These are phyloP conservation scores for Oreochromis spilurus DNA, from an alignment of 2,113 vertebrate species.

Conservation along the genomic window DNA sequence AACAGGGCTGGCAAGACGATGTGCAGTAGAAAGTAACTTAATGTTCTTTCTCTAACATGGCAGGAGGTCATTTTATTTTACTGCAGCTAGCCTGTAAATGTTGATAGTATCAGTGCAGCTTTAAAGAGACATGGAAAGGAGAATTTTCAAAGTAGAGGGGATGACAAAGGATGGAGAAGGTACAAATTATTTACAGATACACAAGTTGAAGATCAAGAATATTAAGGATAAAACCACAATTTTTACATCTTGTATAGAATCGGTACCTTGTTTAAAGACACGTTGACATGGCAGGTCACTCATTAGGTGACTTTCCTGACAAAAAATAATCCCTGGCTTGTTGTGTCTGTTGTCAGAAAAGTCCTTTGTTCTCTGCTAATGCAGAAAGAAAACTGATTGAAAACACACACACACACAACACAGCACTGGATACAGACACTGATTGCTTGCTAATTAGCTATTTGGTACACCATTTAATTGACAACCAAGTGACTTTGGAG, in stretches of 20 bases:
- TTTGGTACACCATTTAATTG: constrained; percentile 40
- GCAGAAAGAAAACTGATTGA: not conserved
- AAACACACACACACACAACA: not conserved
- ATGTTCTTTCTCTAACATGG: not conserved
- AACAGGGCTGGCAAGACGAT: not conserved
- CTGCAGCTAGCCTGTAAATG: not conserved
- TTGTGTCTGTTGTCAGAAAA: not conserved
- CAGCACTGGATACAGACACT: not conserved
- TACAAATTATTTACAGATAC: not conserved
- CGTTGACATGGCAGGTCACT: not conserved
- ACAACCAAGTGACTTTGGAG: constrained; percentile 24
- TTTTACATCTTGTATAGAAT: not conserved
- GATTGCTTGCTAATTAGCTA: constrained; percentile 38
- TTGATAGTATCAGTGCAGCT: not conserved
- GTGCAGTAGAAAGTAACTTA: not conserved
- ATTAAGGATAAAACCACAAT: not conserved
- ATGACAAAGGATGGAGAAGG: not conserved
- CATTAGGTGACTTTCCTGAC: not conserved
- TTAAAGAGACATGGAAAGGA: not conserved
- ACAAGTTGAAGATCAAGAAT: not conserved
- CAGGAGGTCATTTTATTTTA: not conserved
- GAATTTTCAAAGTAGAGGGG: not conserved
- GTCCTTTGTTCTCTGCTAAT: not conserved
- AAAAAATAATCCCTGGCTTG: not conserved
- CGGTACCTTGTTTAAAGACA: not conserved